A percentile compares a stretch with the other conserved stretches of the same genome.
Conservation (phyloP, 2,888 invertebrate species). For the Eilema griseolum region DNA sequence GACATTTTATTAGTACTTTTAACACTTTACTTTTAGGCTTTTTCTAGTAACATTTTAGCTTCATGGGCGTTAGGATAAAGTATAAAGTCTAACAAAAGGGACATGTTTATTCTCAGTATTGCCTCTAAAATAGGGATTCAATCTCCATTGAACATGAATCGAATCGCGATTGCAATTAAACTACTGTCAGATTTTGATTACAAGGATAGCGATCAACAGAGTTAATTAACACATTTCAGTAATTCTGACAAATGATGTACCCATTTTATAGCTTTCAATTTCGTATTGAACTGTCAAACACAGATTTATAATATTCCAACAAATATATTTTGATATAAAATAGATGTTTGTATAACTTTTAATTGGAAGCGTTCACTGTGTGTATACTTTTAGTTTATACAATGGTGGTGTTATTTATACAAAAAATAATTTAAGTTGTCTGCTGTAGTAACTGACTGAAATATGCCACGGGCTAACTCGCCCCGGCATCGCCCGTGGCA, state of each 20-base stretch:
- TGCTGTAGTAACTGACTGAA: no score
- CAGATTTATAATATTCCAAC: background rate
- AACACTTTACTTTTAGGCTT: no score
- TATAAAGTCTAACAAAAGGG: no score
- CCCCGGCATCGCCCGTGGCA: no score
- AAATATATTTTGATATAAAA: conserved; percentile 2
- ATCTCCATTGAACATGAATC: conserved; percentile 20
- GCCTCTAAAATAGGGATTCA: background rate
- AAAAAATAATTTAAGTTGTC: no score
- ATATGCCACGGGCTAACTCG: no score
- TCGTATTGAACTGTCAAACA: background rate
- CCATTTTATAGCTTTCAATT: background rate
- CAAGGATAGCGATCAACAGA: conserved; percentile 13
- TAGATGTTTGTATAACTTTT: background rate
- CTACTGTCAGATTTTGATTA: conserved; percentile 23
- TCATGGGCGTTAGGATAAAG: no score
- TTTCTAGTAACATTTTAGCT: no score
- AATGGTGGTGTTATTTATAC: no score
- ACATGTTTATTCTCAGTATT: background rate
- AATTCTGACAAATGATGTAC: background rate
- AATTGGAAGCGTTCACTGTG: background rate
- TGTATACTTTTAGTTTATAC: background rate
- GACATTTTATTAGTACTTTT: no score
- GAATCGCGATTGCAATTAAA: conserved; percentile 45
- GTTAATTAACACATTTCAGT: conserved; percentile 16